Evolutionary conservation across 64 coral and sea anemone genomes (phyloP), one percentile per base, ranked within the genome.

Genomic region (Hydrozoanthus tunicans): DNA sequence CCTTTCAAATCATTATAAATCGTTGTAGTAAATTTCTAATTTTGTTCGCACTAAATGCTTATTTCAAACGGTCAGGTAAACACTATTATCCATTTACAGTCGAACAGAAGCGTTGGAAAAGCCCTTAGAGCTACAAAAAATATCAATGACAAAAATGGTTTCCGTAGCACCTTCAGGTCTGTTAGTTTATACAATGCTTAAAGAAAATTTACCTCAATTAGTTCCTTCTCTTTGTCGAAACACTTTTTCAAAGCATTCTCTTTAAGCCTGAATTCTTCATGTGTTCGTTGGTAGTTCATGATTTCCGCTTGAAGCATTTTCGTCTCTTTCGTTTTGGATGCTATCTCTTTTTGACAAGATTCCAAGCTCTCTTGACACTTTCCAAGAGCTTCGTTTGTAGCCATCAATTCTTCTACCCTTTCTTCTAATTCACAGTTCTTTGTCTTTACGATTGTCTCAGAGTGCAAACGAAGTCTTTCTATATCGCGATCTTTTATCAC

Each of bases 291-390:
- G 5, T 88, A 24, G 43, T 60, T 57, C 13, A 74, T 57, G 3
- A 74, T 43, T 59, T 58, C 55, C 59, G 24, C 59, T 75, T 58
- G n/a, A 32, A 74, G 20, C 69, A 59, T 57, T 88, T 88, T 88
- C 6, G 74, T 58, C 53, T 88, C 9, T 5, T 58, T 73, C 17
- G 73, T 56, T 72, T 73, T 32, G 14, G 54, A 88, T 0, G 26
- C 6, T 12, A 72, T 43, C 67, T 75, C 56, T 88, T 88, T n/a
- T 7, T 88, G 12, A 14, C 25, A 53, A 62, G n/a, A 59, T 5
- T 25, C 57, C 54, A 88, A 88, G 56, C 9, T 13, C 11, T 82
- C 59, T 43, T 88, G 84, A 58, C 20, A 58, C 59, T 11, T 60
- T 61, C 57, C 55, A 43, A 88, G 68, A 56, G 9, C 32, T 73